Evolutionary conservation across 2,888 invertebrate species (phyloP), one percentile per base, ranked within the genome.

Genomic region (Abrostola triplasia): DNA sequence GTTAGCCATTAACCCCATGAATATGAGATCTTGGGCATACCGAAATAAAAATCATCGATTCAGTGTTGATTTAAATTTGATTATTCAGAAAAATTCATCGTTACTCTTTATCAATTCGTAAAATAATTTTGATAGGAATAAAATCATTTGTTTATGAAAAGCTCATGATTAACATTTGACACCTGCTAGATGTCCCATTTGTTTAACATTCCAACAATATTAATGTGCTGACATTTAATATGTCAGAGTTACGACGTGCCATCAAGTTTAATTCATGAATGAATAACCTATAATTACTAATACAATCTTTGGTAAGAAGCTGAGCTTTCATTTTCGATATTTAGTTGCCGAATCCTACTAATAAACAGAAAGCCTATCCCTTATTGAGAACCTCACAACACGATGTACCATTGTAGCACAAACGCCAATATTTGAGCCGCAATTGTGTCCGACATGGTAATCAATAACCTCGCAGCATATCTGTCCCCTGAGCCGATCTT

Each of bases 391-490:
- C 10, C 1, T 9, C 44, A 47, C 44, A 44, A 24, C 13, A 24
- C 9, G 13, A 12, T 9, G 44, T 44, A 6, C 12, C 11, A 8
- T 9, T 7, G 40, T 10, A 12, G 42, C 5, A 7, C 24, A 13
- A 47, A 47, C 44, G 24, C 44, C 24, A 47, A 47, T 47, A 24
- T 47, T 47, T 24, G 44, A 24, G 64, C 68, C 53, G 73, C 77
- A 73, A 41, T 58, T 37, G 51, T 42, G 35, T 53, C 41, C 64
- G 59, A 58, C 73, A 54, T 50, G 12, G 47, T 64, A 76, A 76
- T 73, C 77, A 35, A 76, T 65, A 73, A 73, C 64, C 72, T 58
- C 38, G 52, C 53, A 50, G 77, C 73, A 73, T 76, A 67, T 73
- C 68, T 40, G 58, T 62, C 57, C 47, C 36, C n/a, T 36, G 36